These are phyloP conservation scores for Carposina sasakii DNA, from an alignment of 1,140 invertebrate genomes.

Conservation along the genomic window DNA sequence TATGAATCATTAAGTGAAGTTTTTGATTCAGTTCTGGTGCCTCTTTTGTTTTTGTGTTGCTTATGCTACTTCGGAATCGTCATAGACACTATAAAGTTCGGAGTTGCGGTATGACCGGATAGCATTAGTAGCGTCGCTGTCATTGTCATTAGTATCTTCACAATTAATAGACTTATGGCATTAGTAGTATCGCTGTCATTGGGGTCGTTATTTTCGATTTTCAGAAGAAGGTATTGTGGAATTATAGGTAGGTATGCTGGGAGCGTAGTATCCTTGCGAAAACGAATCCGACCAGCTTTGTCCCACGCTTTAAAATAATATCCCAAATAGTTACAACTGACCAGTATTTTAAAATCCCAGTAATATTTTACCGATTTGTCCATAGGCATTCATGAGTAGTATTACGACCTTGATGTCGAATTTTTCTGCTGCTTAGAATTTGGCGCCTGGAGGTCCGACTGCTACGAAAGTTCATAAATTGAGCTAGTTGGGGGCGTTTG, in stretches of 20 bases:
- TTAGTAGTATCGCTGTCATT: background rate
- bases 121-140: background rate
- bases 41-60: no score
- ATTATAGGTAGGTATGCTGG: background rate
- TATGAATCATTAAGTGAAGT: no score
- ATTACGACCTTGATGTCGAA: background rate
- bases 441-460: background rate
- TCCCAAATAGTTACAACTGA: background rate
- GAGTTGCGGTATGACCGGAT: background rate
- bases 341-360: conserved; percentile 2
- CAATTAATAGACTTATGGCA: background rate
- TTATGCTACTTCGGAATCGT: no score
- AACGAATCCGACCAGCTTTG: background rate
- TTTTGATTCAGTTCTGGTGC: no score
- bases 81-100: no score
- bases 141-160: background rate
- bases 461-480: background rate
- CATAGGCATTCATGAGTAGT: background rate
- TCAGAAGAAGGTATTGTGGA: background rate
- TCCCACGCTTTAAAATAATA: background rate
- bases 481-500: conserved; percentile 18
- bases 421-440: background rate
- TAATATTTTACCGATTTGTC: background rate
- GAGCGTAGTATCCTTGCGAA: background rate
- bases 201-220: no score